Base-by-base conservation (phyloP, 2,797 vertebrate genomes). In the Alca torda region DNA sequence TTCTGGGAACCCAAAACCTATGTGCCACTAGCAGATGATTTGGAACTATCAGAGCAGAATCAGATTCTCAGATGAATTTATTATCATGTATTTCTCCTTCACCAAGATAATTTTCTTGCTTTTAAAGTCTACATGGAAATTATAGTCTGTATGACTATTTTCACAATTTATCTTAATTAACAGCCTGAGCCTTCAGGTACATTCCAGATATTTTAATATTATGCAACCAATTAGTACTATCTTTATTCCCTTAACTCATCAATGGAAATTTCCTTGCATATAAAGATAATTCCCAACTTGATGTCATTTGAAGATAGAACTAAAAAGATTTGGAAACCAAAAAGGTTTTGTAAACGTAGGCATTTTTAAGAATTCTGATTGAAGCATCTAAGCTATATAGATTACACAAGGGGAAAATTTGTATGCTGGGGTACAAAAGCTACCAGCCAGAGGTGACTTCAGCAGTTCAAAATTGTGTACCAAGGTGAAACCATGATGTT, bases 141-240 rank as follows among this genome's bases (percentile, higher is more conserved):
- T 89, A 86, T 37, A 94, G 57, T 83, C 37, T 69, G 33, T 45
- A 88, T 67, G 77, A 59, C 77, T 93, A 83, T 87, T 97, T 97
- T 92, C 43, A 51, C 26, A 94, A 61, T 90, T 92, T 89, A 80
- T 89, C 82, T 94, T 96, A 95, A 96, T 96, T 96, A 95, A 60
- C 60, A 93, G 33, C 16, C 26, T 94, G 78, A 95, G 37, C 56
- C 56, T 95, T 88, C 53, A 25, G n/a, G n/a, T 73, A 69, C 56
- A n/a, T 86, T 82, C 35, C 33, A 80, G 69, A 53, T 87, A 77
- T 69, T 95, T 89, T 65, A 87, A 90, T 87, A 89, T 87, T 92
- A 94, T 59, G 41, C 61, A 97, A 74, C n/a, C 31, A 94, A 59
- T 93, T 93, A 91, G n/a, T 24, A 50, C 54, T 86, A 51, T 75